These are phyloP conservation scores for Raphicerus campestris DNA, from an alignment of 2,113 vertebrate genomes.

Conservation along the genomic window DNA sequence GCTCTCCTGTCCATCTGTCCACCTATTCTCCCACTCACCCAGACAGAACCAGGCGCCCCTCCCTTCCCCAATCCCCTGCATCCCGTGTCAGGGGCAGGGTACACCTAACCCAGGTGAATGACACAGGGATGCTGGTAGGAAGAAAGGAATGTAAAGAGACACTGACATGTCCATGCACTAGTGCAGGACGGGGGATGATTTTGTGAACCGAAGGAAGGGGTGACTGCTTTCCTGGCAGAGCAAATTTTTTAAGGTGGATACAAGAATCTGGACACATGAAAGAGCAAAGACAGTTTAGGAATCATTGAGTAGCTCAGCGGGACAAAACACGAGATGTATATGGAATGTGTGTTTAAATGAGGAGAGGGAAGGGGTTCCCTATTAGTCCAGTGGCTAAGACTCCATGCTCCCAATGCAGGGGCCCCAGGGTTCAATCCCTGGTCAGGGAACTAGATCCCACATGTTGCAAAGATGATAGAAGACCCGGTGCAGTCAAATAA, in stretches of 20 bases:
- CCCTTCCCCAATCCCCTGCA: rapidly evolving
- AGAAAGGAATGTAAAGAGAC: neutral
- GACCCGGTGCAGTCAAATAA: neutral
- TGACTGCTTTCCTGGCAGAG: neutral
- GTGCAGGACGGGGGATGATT: neutral
- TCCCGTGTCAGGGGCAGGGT: neutral
- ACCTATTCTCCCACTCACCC: neutral
- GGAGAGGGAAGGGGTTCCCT: neutral
- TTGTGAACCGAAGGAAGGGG: neutral
- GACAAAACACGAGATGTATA: neutral
- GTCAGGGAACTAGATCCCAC: neutral
- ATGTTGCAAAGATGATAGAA: neutral
- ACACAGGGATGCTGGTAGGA: neutral
- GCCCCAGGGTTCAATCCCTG: neutral
- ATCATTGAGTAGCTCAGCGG: neutral
- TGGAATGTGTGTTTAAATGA: neutral
- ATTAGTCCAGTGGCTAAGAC: neutral
- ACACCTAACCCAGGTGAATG: neutral
- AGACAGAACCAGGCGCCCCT: rapidly evolving
- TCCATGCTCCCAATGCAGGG: neutral
- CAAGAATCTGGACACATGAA: neutral
- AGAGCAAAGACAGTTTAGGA: neutral
- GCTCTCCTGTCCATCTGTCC: neutral
- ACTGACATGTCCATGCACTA: neutral
- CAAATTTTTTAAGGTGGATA: neutral